Evolutionary conservation across 1,140 invertebrate genomes (phyloP), one percentile per base, ranked within the genome.

Genomic region (Holotrichia oblita): DNA sequence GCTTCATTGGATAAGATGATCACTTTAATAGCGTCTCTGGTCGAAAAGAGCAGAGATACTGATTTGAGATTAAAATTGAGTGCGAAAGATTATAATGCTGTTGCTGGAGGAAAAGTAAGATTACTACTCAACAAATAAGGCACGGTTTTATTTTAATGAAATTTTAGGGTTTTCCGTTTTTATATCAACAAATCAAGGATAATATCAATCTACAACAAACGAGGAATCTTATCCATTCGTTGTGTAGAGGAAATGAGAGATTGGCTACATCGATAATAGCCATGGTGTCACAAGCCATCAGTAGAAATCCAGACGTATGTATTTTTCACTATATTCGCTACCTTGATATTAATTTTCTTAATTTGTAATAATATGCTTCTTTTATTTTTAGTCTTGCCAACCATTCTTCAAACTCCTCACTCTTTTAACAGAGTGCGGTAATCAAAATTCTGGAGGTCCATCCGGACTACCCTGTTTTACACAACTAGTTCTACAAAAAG

Each of bases 1-100:
- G 94, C 94, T 0, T 96, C 96, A 0, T 87, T 98, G n/a, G 97
- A 98, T 86, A 98, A 98, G 88, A 98, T 98, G 97, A 96, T 98
- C 72, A 94, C 95, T 7, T 87, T 98, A 6, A 93, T 97, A 40
- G 95, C 95, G 4, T 91, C 93, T 0, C 89, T 98, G 40, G 95
- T 98, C 24, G 97, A 98, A 85, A 93, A 95, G 77, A 97, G 96
- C 34, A 88, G 96, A 17, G 94, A 94, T 78, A 89, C 93, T 7
- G 91, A 93, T 87, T 93, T 89, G 79, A 90, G 92, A 78, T 88
- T 98, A 6, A 91, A 93, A n/a, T 86, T 98, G 6, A 93, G 92
- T 3, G 89, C 93, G 2, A 92, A 92, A 78, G 96, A 98, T 87
- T 93, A 95, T 34, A 93, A 91, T 81, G 93, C 95, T 3, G 91